Conservation (phyloP, 2,888 invertebrate genomes). For the Ormyrus pomaceus region DNA sequence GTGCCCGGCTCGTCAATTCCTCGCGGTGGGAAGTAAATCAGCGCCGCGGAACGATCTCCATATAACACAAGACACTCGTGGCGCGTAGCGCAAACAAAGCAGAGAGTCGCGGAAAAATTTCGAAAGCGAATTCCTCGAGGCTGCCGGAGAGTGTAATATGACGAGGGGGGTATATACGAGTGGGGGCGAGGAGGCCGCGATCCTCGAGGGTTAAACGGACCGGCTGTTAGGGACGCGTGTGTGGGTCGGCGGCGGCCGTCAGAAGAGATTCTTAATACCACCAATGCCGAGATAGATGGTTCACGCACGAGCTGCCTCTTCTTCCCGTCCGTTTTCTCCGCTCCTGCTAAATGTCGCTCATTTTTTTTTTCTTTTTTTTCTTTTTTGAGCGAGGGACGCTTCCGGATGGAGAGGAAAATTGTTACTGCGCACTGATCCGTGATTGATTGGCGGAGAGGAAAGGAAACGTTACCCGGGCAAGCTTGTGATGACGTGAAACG, state of each 20-base stretch:
- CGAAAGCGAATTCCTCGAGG: conserved; percentile 18
- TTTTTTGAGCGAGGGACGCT: not conserved
- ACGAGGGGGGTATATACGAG: not conserved
- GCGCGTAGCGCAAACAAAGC: too few relatives aligned
- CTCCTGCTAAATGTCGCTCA: not conserved
- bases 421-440: too few relatives aligned
- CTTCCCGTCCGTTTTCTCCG: not conserved
- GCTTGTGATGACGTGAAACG: too few relatives aligned
- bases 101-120: not conserved
- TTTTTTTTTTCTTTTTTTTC: not conserved
- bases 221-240: not conserved
- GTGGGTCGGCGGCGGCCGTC: conserved; percentile 7
- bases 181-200: not conserved
- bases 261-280: conserved; percentile 60
- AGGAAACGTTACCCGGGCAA: too few relatives aligned
- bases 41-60: too few relatives aligned
- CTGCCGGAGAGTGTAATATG: conserved; percentile 1
- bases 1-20: too few relatives aligned
- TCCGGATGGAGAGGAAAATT: too few relatives aligned
- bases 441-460: too few relatives aligned
- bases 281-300: conserved; percentile 63
- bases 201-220: conserved; percentile 34
- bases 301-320: conserved; percentile 64
- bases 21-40: too few relatives aligned
- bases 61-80: too few relatives aligned